These are phyloP conservation scores for Adoxophyes honmai DNA, from an alignment of 1,140 invertebrate genomes.

Conservation along the genomic window DNA sequence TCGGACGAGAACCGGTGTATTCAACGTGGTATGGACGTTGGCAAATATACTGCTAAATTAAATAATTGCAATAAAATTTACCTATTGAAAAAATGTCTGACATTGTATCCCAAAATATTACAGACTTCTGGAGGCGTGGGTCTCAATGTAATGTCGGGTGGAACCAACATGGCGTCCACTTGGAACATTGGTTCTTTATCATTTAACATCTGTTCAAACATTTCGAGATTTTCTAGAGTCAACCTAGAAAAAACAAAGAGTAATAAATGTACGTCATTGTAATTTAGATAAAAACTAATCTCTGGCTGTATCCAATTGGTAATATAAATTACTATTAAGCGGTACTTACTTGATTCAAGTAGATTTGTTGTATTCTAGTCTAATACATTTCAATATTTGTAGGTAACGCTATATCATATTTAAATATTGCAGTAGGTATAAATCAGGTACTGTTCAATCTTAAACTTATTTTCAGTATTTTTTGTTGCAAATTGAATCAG, in stretches of 20 bases:
- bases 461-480: no score
- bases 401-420: no score
- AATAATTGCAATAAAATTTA: slow-evolving; percentile 26
- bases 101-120: slow-evolving; percentile 82
- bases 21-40: slow-evolving; percentile 13
- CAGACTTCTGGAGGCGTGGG: slow-evolving; percentile 87
- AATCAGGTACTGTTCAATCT: no score
- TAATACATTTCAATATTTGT: no score
- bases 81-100: slow-evolving; percentile 82
- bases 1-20: slow-evolving; percentile 10
- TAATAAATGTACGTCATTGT: no score
- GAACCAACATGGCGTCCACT: slow-evolving; percentile 84
- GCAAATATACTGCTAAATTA: not conserved
- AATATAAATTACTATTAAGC: no score
- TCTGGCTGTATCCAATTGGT: no score
- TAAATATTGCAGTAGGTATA: no score
- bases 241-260: slow-evolving; percentile 59
- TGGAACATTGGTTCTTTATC: slow-evolving; percentile 83
- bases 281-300: no score
- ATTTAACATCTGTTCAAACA: slow-evolving; percentile 81
- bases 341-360: no score
- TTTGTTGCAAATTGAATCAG: no score
- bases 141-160: slow-evolving; percentile 85
- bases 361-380: no score
- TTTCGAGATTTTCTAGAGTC: slow-evolving; percentile 83